Evolutionary conservation across 2,888 invertebrate genomes (phyloP).

Genomic region (Sipha maydis): DNA sequence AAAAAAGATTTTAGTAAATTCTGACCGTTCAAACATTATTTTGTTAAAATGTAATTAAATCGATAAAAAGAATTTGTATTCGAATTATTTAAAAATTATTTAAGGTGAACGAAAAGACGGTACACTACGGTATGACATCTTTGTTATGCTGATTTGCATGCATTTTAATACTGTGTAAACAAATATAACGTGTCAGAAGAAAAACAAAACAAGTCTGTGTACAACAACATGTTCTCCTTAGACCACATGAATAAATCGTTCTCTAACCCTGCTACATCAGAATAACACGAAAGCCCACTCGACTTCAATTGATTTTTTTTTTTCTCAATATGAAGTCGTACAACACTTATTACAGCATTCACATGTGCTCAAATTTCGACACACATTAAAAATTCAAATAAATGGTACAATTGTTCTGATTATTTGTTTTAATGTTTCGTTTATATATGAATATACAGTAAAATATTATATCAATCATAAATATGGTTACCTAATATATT

Average conservation of each 20-base stretch:
- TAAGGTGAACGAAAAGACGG: not conserved
- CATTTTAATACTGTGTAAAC: slow-evolving; percentile 39
- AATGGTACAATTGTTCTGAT: not conserved
- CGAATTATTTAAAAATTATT: not conserved
- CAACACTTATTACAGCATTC: not conserved
- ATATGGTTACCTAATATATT: no score
- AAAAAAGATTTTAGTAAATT: no score
- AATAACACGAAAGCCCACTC: slow-evolving; percentile 36
- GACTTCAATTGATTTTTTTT: slow-evolving; percentile 29
- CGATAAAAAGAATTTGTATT: not conserved
- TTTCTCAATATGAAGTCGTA: not conserved
- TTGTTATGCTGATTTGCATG: slow-evolving; percentile 2
- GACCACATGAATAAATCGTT: slow-evolving; percentile 36
- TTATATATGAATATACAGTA: not conserved
- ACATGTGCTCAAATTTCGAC: not conserved
- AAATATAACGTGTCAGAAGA: slow-evolving; percentile 11
- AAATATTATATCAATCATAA: no score
- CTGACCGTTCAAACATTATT: no score
- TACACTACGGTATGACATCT: not conserved
- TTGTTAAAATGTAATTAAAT: no score
- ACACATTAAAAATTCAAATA: not conserved
- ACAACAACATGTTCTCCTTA: not conserved
- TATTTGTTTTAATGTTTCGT: not conserved
- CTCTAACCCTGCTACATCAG: not conserved
- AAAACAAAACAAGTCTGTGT: slow-evolving; percentile 10